Base-by-base conservation (phyloP, 2,113 vertebrate genomes). In the Barbus barbus region DNA sequence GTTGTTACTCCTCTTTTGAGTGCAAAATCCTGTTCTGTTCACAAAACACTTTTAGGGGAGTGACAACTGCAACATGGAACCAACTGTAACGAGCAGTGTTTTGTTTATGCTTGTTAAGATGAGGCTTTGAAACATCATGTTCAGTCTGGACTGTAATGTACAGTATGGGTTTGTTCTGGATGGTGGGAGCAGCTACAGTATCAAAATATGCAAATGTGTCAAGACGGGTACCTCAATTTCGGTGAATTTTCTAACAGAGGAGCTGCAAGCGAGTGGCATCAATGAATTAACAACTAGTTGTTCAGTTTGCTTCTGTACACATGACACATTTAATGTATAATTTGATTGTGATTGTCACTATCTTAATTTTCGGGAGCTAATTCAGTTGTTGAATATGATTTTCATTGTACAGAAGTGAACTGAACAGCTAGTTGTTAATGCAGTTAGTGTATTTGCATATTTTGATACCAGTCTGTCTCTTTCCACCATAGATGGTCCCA, bases 201-300 rank as follows among this genome's bases (percentile, higher is more conserved):
- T 75, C n/a, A 75, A 72, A 72, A 72, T 72, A 44, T 72, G 69
- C 38, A 72, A 75, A 75, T 75, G 24, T 31, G 13, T 75, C 73
- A 31, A 75, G 73, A 75, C 44, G 11, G 73, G 73, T 51, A 48
- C 73, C 44, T 75, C 16, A 1, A 31, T 26, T 51, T 28, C 8
- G 5, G n/a, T 48, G 73, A 51, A 11, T 75, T 60, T 74, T n/a
- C 22, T 46, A 24, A n/a, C 26, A 12, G 4, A 51, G 46, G 24
- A 51, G 46, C 46, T 51, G 7, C 2, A 26, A 48, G 26, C 9
- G 0, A 75, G 44, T 20, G 14, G 8, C 3, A 4, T 48, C 24
- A 51, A 26, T 11, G 38, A n/a, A 24, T 26, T 46, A 73, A 69
- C 31, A 31, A 75, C 16, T 48, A 51, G 46, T 75, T 51, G 73